A percentile compares a stretch with the other conserved stretches of the same genome.
phyloP scores from a whole-genome alignment of 2,113 vertebrate species.

The Propithecus coquereli region DNA sequence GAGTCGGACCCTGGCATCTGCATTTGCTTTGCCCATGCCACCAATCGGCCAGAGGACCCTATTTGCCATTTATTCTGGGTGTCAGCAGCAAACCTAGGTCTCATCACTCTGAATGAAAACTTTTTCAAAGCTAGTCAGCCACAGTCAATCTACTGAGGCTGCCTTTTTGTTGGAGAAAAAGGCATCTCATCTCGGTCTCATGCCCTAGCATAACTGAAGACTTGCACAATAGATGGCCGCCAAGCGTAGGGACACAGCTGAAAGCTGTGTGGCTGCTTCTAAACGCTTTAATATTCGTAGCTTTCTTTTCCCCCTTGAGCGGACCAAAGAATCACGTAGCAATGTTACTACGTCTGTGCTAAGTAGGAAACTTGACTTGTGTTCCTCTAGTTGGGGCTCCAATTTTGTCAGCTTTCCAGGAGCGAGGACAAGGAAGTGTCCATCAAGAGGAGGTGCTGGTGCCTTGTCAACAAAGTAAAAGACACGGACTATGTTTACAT shows the following conservation, averaged over 20 bases:
- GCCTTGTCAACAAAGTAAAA: neutral
- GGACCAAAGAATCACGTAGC: neutral
- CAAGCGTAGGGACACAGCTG: neutral
- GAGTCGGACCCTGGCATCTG: too few relatives aligned
- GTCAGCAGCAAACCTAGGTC: neutral
- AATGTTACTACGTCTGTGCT: neutral
- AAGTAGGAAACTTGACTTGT: neutral
- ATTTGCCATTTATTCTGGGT: too few relatives aligned
- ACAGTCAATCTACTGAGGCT: neutral
- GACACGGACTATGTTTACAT: neutral
- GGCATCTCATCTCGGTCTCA: neutral
- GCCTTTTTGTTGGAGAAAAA: neutral
- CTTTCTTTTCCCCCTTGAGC: neutral
- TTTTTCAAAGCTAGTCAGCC: neutral
- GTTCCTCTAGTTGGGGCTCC: neutral
- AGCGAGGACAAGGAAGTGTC: neutral
- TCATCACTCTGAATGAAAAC: neutral
- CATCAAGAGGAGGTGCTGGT: neutral
- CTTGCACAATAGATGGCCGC: accelerated
- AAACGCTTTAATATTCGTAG: neutral
- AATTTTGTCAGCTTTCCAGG: neutral
- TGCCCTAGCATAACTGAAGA: neutral
- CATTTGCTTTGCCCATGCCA: neutral
- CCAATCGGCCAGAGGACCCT: accelerated
- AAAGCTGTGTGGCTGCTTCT: neutral